Base-by-base conservation (phyloP, 2,113 vertebrate genomes). In the Rhineura floridana region DNA sequence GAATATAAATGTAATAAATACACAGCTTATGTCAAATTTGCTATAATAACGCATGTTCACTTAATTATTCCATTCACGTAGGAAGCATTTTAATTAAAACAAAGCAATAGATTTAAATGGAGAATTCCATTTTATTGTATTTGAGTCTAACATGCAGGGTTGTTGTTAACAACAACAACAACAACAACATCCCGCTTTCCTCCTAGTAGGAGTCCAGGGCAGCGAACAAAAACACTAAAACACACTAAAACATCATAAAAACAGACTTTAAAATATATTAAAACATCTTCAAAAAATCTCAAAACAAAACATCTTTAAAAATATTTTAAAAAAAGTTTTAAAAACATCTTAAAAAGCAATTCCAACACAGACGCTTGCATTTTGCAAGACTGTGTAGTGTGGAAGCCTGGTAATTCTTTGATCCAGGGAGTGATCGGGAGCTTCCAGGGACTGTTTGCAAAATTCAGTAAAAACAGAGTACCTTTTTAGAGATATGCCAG, bases 401-500 rank as follows among this genome's bases (percentile, higher is more conserved):
- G 84, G 62, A 88, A 90, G 44, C 0, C 23, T 80, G 42, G 46
- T 15, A 59, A 59, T 59, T 88, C 48, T 90, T 81, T 91, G 59
- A 89, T 90, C 75, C 44, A 4, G 15, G 42, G 11, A 0, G 25
- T 83, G 84, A 78, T 33, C 65, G 28, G 89, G 46, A n/a, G 42
- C 72, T 79, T 59, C 39, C 46, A 23, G 3, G 44, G n/a, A 44
- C 85, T 67, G 21, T 83, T 69, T 87, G 85, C 9, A 84, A 87
- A 88, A 79, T 89, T 85, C 77, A 92, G 46, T 25, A 88, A 90
- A 67, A 86, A 52, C 67, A 85, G 85, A 93, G 85, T 42, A 88
- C 44, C 55, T 65, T 30, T 73, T 73, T 84, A 90, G 83, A 78
- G 0, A 69, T 55, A 77, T 39, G 4, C 62, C 81, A 83, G 52